These are phyloP conservation scores for Cephalotes varians DNA, from an alignment of 2,888 invertebrate species.

Conservation along the genomic window DNA sequence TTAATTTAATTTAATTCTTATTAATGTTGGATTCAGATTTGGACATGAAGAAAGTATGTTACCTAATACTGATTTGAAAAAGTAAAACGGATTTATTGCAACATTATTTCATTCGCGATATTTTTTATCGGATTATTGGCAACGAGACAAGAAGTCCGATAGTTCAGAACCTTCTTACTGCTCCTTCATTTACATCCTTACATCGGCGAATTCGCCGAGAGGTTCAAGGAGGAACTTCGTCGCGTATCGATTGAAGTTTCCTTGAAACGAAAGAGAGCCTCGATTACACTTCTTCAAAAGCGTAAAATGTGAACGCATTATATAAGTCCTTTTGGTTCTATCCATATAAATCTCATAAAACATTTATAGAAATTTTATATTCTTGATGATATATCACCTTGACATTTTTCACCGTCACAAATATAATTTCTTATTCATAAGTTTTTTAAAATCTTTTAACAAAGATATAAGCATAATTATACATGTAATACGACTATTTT, in stretches of 20 bases:
- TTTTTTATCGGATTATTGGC: conserved; percentile 16
- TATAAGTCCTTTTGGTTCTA: neutral
- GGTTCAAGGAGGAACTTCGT: conserved; percentile 16
- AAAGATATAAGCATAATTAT: neutral
- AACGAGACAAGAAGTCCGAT: conserved; percentile 4
- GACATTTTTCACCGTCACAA: conserved; percentile 4
- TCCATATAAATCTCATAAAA: neutral
- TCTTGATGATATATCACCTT: conserved; percentile 6
- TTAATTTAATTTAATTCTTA: neutral
- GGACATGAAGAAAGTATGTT: neutral
- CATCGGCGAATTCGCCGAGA: conserved; percentile 14
- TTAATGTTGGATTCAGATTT: neutral
- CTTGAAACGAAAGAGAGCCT: conserved; percentile 28
- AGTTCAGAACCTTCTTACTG: neutral
- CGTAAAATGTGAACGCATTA: conserved; percentile 19
- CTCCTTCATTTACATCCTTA: conserved; percentile 20
- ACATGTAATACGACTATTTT: neutral
- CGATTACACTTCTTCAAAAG: conserved; percentile 41
- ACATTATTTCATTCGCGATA: neutral
- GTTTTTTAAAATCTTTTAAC: neutral
- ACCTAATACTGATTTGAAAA: neutral
- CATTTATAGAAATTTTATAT: conserved; percentile 22
- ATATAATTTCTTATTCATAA: conserved; percentile 23
- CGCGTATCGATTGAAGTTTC: conserved; percentile 50
- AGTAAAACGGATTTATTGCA: neutral